phyloP scores from a whole-genome alignment of 2,797 vertebrate genomes.

The Enteromius unitaeniatus region DNA sequence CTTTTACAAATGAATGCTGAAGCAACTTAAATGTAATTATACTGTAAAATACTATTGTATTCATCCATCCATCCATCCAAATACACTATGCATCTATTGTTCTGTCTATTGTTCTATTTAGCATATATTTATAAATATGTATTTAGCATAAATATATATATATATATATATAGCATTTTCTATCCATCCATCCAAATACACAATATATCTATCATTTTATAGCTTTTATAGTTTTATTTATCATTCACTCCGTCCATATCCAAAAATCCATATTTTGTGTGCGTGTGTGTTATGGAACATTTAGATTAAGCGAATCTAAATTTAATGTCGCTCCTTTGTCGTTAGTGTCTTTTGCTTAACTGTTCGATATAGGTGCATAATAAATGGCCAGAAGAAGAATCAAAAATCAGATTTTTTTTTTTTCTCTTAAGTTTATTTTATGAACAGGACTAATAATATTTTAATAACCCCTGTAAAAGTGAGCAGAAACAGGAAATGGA shows the following conservation, averaged over 20 bases:
- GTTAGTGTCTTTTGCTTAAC: not conserved
- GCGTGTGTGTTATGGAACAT: not conserved
- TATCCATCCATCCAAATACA: not conserved
- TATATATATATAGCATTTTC: not conserved
- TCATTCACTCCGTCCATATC: not conserved
- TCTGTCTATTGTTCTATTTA: too few relatives aligned
- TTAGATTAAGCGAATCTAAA: not conserved
- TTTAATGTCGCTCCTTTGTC: not conserved
- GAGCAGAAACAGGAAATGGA: conserved; percentile 61
- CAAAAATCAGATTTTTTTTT: not conserved
- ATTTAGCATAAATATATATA: too few relatives aligned
- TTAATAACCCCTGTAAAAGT: conserved; percentile 59
- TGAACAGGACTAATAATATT: conserved; percentile 58
- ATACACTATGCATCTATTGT: not conserved
- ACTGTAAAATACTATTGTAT: not conserved
- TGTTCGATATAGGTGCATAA: not conserved
- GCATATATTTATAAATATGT: too few relatives aligned
- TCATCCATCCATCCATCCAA: not conserved
- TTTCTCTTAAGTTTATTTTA: conserved; percentile 54
- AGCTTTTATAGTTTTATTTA: too few relatives aligned
- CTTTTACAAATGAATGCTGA: not conserved
- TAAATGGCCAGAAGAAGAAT: not conserved
- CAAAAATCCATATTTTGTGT: not conserved
- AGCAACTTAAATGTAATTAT: not conserved
- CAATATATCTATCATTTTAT: not conserved